Evolutionary conservation across 2,113 vertebrate genomes (phyloP).

Genomic region (Sebastes fasciatus): DNA sequence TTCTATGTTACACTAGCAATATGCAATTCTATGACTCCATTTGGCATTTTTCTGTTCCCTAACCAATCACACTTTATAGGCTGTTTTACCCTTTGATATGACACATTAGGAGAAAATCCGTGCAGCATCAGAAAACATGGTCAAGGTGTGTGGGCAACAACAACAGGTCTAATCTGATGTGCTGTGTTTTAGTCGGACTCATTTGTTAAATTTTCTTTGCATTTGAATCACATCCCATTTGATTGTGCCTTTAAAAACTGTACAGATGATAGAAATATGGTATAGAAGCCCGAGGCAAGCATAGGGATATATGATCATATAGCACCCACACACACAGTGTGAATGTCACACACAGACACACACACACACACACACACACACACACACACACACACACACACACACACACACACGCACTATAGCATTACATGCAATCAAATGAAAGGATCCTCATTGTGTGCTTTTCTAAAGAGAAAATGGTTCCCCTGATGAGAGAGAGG

Average conservation of each 20-base stretch:
- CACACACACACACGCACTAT: constrained; percentile 7
- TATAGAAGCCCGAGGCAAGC: neutral
- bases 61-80: neutral
- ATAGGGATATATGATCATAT: neutral
- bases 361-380: constrained; percentile 16
- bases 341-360: neutral
- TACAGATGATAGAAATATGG: constrained; percentile 1
- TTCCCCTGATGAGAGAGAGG: constrained; percentile 55
- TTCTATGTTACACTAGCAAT: neutral
- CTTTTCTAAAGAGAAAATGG: constrained; percentile 76
- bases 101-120: neutral
- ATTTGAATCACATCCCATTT: neutral
- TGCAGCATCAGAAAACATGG: neutral
- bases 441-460: constrained; percentile 64
- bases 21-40: neutral
- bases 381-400: neutral
- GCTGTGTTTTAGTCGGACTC: neutral
- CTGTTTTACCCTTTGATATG: neutral
- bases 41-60: neutral
- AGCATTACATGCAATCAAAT: constrained; percentile 32
- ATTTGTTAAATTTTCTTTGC: neutral
- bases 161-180: neutral
- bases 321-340: constrained; percentile 3
- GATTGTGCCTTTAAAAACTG: neutral
- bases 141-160: neutral